Percentiles rank a stretch among this genome's conserved stretches.
These are phyloP conservation scores for Pogonocherus hispidulus DNA, from an alignment of 2,888 invertebrate genomes.

Conservation along the genomic window DNA sequence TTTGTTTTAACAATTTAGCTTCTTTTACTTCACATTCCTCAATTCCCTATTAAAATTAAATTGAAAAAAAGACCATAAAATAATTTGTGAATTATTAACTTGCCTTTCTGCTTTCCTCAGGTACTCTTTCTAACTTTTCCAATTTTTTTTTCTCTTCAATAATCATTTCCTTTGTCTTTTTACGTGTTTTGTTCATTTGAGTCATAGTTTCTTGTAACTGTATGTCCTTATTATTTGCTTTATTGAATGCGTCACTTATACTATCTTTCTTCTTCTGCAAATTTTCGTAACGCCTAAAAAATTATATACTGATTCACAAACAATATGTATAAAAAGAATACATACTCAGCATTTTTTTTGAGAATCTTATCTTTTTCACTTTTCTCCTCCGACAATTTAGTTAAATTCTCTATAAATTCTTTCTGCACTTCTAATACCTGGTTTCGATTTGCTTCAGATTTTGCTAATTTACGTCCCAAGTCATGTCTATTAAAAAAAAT, in stretches of 20 bases:
- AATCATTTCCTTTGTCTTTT: slow-evolving; percentile 79
- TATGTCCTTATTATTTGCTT: slow-evolving; percentile 77
- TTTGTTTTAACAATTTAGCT: slow-evolving; percentile 71
- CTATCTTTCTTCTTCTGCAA: slow-evolving; percentile 60
- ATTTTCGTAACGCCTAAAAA: slow-evolving; percentile 68
- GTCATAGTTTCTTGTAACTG: slow-evolving; percentile 77
- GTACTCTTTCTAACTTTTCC: slow-evolving; percentile 75
- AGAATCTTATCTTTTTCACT: slow-evolving; percentile 65
- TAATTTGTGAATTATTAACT: slow-evolving; percentile 56
- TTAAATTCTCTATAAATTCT: slow-evolving; percentile 73
- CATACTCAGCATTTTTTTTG: slow-evolving; percentile 55
- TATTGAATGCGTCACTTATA: slow-evolving; percentile 72
- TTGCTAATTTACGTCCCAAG: slow-evolving; percentile 72
- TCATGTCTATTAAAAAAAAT: slow-evolving; percentile 69
- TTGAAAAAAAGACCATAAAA: not conserved
- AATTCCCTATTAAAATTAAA: slow-evolving; percentile 52
- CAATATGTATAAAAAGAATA: slow-evolving; percentile 14
- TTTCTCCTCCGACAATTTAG: slow-evolving; percentile 70
- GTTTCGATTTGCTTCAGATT: slow-evolving; percentile 70
- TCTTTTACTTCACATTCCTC: slow-evolving; percentile 72
- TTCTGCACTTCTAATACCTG: slow-evolving; percentile 75
- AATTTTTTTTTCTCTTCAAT: slow-evolving; percentile 79
- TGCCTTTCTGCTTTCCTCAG: slow-evolving; percentile 81
- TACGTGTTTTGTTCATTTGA: slow-evolving; percentile 80
- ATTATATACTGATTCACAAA: not conserved